A percentile compares a stretch with the other conserved stretches of the same genome.
phyloP scores from a whole-genome alignment of 2,888 invertebrate species.

The Nymphalis polychloros region DNA sequence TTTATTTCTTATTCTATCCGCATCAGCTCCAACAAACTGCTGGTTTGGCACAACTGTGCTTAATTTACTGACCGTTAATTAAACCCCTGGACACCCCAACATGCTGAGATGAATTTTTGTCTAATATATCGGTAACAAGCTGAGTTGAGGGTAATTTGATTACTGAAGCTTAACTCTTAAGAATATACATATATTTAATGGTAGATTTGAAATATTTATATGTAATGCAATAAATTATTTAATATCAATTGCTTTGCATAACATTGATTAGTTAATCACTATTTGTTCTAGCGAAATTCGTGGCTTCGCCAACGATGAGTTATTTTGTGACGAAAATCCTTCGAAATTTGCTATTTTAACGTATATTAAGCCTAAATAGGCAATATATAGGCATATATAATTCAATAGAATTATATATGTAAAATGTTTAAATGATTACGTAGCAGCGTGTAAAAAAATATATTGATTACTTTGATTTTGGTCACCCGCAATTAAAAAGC shows the following conservation, averaged over 20 bases:
- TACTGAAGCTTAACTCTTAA: constrained; percentile 14
- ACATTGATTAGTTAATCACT: no score
- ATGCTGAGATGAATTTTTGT: constrained; percentile 71
- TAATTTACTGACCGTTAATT: constrained; percentile 48
- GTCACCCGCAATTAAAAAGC: no score
- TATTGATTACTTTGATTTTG: no score
- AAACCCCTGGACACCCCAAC: constrained; percentile 50
- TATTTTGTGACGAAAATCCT: no score
- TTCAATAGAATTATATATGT: no score
- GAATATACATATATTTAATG: not conserved
- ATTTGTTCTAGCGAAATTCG: no score
- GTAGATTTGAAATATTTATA: not conserved
- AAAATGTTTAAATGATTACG: no score
- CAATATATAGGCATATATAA: no score
- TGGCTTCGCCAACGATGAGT: no score
- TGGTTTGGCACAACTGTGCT: constrained; percentile 34
- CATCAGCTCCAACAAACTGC: constrained; percentile 27
- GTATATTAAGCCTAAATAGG: no score
- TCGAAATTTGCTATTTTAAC: no score
- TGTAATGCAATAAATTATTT: not conserved
- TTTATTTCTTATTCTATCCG: constrained; percentile 29
- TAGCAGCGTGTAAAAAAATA: no score
- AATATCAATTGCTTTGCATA: not conserved
- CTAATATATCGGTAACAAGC: constrained; percentile 45
- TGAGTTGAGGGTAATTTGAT: constrained; percentile 40